Percentiles rank a stretch among this genome's conserved stretches.
These are phyloP conservation scores for Polypedilum pembai DNA, from an alignment of 1,140 invertebrate species.

Conservation along the genomic window DNA sequence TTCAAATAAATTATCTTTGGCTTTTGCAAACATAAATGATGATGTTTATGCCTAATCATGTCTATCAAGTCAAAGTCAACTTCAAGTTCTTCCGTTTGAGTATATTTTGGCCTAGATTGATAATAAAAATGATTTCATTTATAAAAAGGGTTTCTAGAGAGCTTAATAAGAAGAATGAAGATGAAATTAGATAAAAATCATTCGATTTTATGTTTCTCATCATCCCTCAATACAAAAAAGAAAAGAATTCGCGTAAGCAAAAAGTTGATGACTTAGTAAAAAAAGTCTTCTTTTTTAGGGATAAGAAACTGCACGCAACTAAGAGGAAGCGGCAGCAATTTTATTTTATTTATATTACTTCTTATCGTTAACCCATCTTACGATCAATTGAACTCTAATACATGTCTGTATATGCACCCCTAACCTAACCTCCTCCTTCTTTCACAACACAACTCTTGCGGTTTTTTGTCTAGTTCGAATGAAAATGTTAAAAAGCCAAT, in stretches of 20 bases:
- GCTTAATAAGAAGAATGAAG: background rate
- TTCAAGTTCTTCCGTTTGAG: background rate
- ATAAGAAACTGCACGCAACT: background rate
- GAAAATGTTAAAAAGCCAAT: background rate
- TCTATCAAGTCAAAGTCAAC: background rate
- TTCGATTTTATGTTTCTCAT: background rate
- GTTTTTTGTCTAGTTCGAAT: background rate
- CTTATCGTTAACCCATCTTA: slow-evolving; percentile 24
- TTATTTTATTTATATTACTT: background rate
- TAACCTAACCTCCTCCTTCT: background rate
- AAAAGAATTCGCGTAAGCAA: background rate
- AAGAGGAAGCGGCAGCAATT: background rate
- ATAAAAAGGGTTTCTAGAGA: slow-evolving; percentile 3
- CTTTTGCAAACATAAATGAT: background rate
- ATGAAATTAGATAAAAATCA: background rate
- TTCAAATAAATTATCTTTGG: background rate
- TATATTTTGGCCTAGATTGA: background rate
- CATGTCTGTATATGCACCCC: background rate
- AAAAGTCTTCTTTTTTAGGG: background rate
- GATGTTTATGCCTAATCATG: slow-evolving; percentile 11
- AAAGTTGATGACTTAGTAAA: slow-evolving; percentile 15
- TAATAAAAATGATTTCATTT: background rate
- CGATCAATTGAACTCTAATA: slow-evolving; percentile 28
- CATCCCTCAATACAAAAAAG: background rate
- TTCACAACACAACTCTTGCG: background rate